Conservation (phyloP, 2,888 invertebrate genomes). For the Malthinus flaveolus region DNA sequence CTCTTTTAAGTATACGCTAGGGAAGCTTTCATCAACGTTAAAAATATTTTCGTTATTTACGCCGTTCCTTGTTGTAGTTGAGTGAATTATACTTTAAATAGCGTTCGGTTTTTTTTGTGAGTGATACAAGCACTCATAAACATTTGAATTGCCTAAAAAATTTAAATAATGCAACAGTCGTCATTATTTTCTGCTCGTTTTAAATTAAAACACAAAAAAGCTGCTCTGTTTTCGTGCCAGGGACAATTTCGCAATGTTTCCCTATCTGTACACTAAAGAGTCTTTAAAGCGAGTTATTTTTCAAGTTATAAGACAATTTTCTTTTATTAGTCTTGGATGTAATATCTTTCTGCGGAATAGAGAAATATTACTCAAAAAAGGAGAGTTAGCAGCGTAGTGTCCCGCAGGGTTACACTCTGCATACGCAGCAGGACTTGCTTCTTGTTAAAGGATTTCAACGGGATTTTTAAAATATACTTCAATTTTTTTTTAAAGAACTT, state of each 20-base stretch:
- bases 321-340: slow-evolving; percentile 30
- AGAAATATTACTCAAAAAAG: slow-evolving; percentile 26
- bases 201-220: too few species aligned
- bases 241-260: slow-evolving; percentile 14
- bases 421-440: slow-evolving; percentile 30
- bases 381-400: slow-evolving; percentile 25
- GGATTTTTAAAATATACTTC: slow-evolving; percentile 21
- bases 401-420: slow-evolving; percentile 31
- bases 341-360: slow-evolving; percentile 25
- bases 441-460: slow-evolving; percentile 20
- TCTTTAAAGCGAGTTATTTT: slow-evolving; percentile 25
- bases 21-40: too few species aligned
- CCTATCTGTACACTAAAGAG: slow-evolving; percentile 20
- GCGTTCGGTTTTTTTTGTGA: too few species aligned
- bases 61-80: too few species aligned
- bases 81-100: too few species aligned
- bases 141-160: too few species aligned
- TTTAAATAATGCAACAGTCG: too few species aligned
- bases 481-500: slow-evolving; percentile 21
- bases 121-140: too few species aligned
- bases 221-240: background rate
- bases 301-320: slow-evolving; percentile 29
- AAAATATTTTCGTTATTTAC: too few species aligned
- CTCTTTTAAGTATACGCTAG: too few species aligned
- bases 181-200: too few species aligned